Base-by-base conservation (phyloP, 2,888 invertebrate genomes). In the Loripinus fragilis region DNA sequence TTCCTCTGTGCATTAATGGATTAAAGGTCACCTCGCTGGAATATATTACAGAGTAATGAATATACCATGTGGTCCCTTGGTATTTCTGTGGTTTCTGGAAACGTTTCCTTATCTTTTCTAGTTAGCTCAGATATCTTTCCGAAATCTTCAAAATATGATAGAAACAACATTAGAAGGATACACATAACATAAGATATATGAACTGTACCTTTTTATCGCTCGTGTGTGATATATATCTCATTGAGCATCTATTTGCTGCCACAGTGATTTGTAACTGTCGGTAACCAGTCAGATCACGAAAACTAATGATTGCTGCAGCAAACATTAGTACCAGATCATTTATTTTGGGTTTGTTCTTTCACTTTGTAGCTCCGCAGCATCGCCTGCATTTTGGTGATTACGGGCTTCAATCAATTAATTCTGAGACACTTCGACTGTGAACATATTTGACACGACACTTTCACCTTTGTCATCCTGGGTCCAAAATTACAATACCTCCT, bases 231-330 rank as follows among this genome's bases (percentile, higher is more conserved):
- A 76, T 81, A 69, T 45, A 69, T 78, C 42, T 42, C 76, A 78
- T 30, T 67, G 81, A 78, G 76, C 78, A 78, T 76, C 78, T 78
- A 81, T 78, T 81, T 81, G 77, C 73, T 75, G 60, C 81, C 74
- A 45, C 65, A 73, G 71, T 73, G 77, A 81, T 81, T 81, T 81
- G 81, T 81, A 73, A 78, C 66, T 81, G 81, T 81, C 81, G 60
- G 60, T 10, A 60, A 60, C 60, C 60, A 45, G 60, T 60, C 33
- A 60, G 33, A 60, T 60, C 33, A 33, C 33, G 60, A 17, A 28
- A 60, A 60, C 60, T 60, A 60, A 60, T 60, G 60, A 33, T n/a
- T 60, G 60, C 33, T 28, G 17, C 8, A 60, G 33, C 60, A 33
- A 60, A 33, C 20, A 60, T 60, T 60, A 60, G 60, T 33, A 60